A percentile compares a stretch with the other conserved stretches of the same genome.
phyloP scores from a whole-genome alignment of 2,888 invertebrate species.

The Chrysomela aeneicollis region DNA sequence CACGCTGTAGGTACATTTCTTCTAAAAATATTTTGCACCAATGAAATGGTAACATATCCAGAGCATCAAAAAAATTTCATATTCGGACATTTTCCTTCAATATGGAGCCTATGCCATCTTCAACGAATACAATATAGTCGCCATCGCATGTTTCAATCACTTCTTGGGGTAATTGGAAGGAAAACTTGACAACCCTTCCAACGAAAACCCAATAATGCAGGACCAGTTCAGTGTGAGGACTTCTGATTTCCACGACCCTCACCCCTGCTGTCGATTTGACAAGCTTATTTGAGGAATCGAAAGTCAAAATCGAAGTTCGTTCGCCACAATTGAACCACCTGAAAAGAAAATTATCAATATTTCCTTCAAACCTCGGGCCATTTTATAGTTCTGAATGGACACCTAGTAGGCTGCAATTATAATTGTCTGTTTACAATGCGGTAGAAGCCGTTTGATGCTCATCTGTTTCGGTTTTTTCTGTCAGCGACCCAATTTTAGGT shows the following conservation, averaged over 20 bases:
- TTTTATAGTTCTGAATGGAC: too few relatives aligned
- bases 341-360: conserved; percentile 43
- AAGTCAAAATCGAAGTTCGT: conserved; percentile 49
- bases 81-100: conserved; percentile 61
- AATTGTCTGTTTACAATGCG: too few relatives aligned
- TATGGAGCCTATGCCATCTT: conserved; percentile 74
- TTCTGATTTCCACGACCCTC: conserved; percentile 72
- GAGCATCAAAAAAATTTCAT: neutral
- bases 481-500: too few relatives aligned
- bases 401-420: too few relatives aligned
- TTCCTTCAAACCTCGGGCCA: neutral
- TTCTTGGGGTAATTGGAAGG: conserved; percentile 67
- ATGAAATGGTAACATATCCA: neutral
- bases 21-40: too few relatives aligned
- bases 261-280: conserved; percentile 71
- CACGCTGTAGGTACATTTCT: too few relatives aligned
- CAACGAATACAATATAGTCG: conserved; percentile 66
- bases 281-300: conserved; percentile 55
- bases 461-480: too few relatives aligned
- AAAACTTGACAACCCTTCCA: conserved; percentile 66
- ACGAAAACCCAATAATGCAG: conserved; percentile 71
- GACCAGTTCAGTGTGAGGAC: conserved; percentile 68
- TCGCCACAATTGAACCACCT: conserved; percentile 63
- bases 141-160: conserved; percentile 62
- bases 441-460: too few relatives aligned